phyloP scores from a whole-genome alignment of 2,797 vertebrate species.

The Delichon dasypus region DNA sequence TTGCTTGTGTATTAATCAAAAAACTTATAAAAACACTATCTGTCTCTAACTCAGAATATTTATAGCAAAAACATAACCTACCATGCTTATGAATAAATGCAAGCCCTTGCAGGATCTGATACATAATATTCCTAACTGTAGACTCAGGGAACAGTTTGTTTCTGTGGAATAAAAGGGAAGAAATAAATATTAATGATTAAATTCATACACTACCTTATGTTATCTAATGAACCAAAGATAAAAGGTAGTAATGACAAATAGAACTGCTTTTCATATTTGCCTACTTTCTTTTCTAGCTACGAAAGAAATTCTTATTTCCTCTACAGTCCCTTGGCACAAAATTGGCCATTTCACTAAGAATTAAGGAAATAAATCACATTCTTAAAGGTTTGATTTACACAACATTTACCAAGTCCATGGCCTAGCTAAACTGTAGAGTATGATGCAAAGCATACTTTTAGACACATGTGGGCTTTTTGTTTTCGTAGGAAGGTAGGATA shows the following conservation, averaged over 20 bases:
- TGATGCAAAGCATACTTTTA: neutral
- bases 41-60: neutral
- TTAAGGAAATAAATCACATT: neutral
- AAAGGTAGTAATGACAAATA: neutral
- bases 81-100: conserved; percentile 85
- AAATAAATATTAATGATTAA: neutral
- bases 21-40: neutral
- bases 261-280: neutral
- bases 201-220: neutral
- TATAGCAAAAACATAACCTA: conserved; percentile 48
- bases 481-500: neutral
- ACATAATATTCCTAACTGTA: conserved; percentile 83
- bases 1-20: neutral
- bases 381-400: neutral
- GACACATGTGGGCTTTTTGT: neutral
- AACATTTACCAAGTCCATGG: neutral
- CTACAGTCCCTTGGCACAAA: neutral
- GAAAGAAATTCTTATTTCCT: neutral
- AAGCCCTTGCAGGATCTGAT: conserved; percentile 83
- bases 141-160: conserved; percentile 83
- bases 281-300: neutral
- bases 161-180: conserved; percentile 60
- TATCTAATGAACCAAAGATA: neutral
- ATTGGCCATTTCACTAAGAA: neutral
- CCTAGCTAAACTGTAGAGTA: neutral